Base-by-base conservation (phyloP, 2,113 vertebrate genomes). In the Sturnira hondurensis region DNA sequence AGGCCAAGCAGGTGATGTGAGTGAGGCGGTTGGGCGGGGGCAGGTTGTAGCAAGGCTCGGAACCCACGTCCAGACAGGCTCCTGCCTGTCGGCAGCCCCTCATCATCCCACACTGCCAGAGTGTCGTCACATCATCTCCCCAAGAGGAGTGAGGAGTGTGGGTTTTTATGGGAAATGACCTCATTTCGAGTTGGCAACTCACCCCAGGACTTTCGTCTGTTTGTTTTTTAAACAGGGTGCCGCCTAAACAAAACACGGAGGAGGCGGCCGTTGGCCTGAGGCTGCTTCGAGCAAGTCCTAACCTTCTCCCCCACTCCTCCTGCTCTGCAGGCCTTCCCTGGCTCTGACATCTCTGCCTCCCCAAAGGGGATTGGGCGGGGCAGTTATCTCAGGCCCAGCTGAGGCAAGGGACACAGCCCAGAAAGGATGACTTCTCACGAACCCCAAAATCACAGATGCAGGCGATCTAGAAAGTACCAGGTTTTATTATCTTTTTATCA, bases 401-500 rank as follows among this genome's bases (percentile, higher is more conserved):
- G 20, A 91, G 63, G 63, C 50, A 58, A 95, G 31, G 50, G 36
- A 33, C 33, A 41, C 11, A 38, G 47, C 16, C 33, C 61, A 24
- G 26, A 82, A 58, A 54, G 43, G 33, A 45, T 76, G 50, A 36
- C 15, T 17, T 52, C n/a, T 81, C 36, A 85, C 0, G 24, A 47
- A 65, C 71, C 73, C 92, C 7, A 61, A 94, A 63, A 31, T 63
- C 58, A 26, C 61, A 63, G 61, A 63, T 28, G 41, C 68, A 56
- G 76, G 38, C 19, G 0, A 89, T 98, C 97, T 98, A 98, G 96
- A 98, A 99, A 98, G 98, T 98, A 98, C 74, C 97, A 97, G 90
- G 94, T 98, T 99, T 99, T 98, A 98, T 98, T 97, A 94, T 91
- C 96, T 87, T 98, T 94, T 97, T 97, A 97, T 98, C 28, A 96